Conservation (phyloP, 2,888 invertebrate genomes). For the Eupsilia transversa region DNA sequence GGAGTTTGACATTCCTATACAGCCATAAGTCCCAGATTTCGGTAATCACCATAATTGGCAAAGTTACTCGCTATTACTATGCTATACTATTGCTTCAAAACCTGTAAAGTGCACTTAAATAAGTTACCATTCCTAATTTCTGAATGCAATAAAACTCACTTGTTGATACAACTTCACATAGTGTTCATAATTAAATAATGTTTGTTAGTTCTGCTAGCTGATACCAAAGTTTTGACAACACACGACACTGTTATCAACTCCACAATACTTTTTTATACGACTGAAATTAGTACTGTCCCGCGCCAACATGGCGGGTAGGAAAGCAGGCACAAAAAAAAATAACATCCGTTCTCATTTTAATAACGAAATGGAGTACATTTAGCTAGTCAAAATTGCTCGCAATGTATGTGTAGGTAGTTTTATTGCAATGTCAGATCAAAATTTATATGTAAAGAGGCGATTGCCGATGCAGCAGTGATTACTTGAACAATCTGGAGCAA, state of each 20-base stretch:
- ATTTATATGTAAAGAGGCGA: neutral
- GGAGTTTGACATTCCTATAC: neutral
- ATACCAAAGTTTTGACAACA: neutral
- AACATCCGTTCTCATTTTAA: neutral
- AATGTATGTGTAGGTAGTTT: neutral
- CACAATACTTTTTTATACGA: neutral
- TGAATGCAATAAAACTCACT: neutral
- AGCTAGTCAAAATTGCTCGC: neutral
- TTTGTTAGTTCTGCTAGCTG: neutral
- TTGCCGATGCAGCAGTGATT: neutral
- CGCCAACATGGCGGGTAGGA: neutral
- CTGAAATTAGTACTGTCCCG: neutral
- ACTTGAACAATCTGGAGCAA: neutral
- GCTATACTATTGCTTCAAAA: too few relatives aligned
- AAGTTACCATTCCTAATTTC: neutral
- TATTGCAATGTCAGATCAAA: conserved; percentile 3
- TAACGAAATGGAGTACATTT: neutral
- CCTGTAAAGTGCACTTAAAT: neutral
- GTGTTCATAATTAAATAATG: neutral
- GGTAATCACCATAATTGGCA: neutral
- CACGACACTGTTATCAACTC: neutral
- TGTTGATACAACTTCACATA: neutral
- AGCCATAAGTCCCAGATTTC: neutral
- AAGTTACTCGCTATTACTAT: neutral
- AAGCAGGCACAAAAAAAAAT: neutral